Conservation (phyloP, 2,797 vertebrate genomes). For the Holocentrus rufus region DNA sequence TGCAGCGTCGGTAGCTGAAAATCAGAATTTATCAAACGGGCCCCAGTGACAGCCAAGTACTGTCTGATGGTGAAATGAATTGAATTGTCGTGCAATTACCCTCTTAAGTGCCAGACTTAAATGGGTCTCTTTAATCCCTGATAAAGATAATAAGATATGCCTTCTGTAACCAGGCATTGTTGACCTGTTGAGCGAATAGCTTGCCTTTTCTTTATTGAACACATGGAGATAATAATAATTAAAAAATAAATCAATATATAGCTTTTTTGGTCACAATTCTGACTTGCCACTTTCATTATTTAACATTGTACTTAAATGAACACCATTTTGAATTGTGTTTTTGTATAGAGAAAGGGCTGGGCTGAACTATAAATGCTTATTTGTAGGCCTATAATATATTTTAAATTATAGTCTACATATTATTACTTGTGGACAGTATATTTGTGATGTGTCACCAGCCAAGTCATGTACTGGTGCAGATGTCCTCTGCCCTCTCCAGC, state of each 20-base stretch:
- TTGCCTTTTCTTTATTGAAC: neutral
- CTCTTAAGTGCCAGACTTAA: conserved; percentile 35
- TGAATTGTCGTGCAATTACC: conserved; percentile 36
- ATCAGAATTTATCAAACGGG: conserved; percentile 33
- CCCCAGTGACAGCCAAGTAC: conserved; percentile 56
- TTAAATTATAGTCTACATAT: neutral
- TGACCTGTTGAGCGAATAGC: conserved; percentile 62
- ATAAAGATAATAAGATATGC: conserved; percentile 48
- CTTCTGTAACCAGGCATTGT: conserved; percentile 25
- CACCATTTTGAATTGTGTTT: neutral
- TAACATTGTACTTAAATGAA: neutral
- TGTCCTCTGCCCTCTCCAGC: neutral
- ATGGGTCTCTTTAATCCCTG: conserved; percentile 41
- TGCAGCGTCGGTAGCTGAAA: conserved; percentile 48
- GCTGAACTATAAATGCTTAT: neutral
- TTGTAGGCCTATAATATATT: neutral
- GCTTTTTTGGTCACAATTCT: neutral
- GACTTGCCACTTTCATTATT: neutral
- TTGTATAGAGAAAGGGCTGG: too few species aligned
- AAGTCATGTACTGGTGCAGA: neutral
- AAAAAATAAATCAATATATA: neutral
- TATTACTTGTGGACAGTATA: neutral
- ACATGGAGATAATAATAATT: neutral
- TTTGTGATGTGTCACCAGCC: neutral
- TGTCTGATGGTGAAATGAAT: conserved; percentile 43